Evolutionary conservation across 35 echinoderm and acorn worm genomes (phyloP), one percentile per base, ranked within the genome.

Genomic region (Heliocidaris tuberculata): DNA sequence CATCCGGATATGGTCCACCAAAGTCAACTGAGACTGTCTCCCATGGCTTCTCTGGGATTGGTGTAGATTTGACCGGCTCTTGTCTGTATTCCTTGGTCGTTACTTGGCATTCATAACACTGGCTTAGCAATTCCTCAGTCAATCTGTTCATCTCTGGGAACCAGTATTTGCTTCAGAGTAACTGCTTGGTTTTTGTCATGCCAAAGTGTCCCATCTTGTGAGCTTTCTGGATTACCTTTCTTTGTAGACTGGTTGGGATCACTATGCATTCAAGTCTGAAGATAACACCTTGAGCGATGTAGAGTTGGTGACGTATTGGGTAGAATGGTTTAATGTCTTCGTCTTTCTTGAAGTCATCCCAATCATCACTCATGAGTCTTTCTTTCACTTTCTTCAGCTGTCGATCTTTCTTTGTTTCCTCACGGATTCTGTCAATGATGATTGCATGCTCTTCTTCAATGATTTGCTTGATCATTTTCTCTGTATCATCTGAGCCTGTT

Each of bases 1-100:
- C 96, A 88, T 94, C 94, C 42, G 96, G 94, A 61, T 97, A 97
- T n/a, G 94, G 96, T 94, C 96, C 96, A 31, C 94, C 86, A 85
- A 97, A 97, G 85, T 97, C 96, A 90, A 95, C 92, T 54, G 96
- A 86, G 48, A 95, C 31, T 7, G 85, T 47, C 60, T 95, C 94
- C 96, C 95, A 94, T 90, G 95, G 96, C 47, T 97, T 90, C 9
- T 97, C 92, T 47, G 96, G 93, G 24, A 95, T 97, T 19, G 56
- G 32, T 91, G 96, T 97, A 49, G 94, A 94, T 48, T 96, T 96
- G 49, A 96, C 52, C 86, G 95, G 93, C 86, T 96, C 85, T 91
- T 96, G 85, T 48, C 59, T 94, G 93, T 96, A 93, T 27, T 94
- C 56, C 94, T 96, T 94, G 5, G 88, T 94, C 15, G 95, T 94